phyloP scores from a whole-genome alignment of 2,113 vertebrate species.

The Malurus melanocephalus region DNA sequence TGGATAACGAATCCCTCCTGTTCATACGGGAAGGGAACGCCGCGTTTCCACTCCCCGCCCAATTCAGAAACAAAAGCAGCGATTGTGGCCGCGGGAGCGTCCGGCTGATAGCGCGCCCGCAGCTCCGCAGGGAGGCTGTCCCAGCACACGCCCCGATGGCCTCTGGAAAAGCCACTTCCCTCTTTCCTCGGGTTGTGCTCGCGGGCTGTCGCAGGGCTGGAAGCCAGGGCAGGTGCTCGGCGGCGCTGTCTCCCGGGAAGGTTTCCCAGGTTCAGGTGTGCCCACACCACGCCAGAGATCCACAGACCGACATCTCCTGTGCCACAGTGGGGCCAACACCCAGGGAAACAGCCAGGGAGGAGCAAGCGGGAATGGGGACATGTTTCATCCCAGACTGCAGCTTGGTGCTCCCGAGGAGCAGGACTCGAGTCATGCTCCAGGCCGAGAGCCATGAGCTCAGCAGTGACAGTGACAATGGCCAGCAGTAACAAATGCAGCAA shows the following conservation, averaged over 20 bases:
- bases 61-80: neutral
- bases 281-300: fast-evolving
- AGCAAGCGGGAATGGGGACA: fast-evolving
- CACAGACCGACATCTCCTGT: fast-evolving
- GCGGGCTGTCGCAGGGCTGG: neutral
- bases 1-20: neutral
- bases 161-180: fast-evolving
- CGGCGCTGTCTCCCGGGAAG: fast-evolving
- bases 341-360: neutral
- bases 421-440: fast-evolving
- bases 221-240: neutral
- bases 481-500: neutral
- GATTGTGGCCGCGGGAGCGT: neutral
- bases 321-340: fast-evolving
- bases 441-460: fast-evolving
- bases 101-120: neutral
- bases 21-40: neutral
- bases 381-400: neutral
- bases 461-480: fast-evolving
- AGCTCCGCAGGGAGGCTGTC: neutral
- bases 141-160: fast-evolving
- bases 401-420: neutral
- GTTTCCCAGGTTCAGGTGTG: neutral
- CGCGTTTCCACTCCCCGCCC: neutral
- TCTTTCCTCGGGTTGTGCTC: fast-evolving